These are phyloP conservation scores for Laterallus jamaicensis DNA, from an alignment of 2,113 vertebrate genomes.

Conservation along the genomic window DNA sequence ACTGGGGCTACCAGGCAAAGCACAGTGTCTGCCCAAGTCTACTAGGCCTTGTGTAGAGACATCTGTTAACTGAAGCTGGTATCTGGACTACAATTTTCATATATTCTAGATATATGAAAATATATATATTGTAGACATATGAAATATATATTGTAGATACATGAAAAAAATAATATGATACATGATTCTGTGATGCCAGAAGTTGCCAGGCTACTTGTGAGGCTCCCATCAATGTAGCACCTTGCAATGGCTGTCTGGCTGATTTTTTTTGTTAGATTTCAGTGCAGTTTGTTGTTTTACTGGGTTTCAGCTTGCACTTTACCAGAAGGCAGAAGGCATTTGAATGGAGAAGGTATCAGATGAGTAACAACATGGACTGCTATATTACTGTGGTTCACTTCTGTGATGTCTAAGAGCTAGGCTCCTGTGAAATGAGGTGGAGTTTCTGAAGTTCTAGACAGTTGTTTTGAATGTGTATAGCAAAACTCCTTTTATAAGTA, in stretches of 20 bases:
- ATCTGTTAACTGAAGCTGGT: neutral
- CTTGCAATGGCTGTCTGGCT: rapidly evolving
- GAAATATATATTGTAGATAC: no score
- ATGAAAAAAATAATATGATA: no score
- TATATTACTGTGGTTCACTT: neutral
- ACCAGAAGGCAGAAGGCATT: neutral
- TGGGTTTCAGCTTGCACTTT: neutral
- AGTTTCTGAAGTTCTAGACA: neutral
- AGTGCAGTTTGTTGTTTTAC: neutral
- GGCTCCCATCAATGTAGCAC: neutral
- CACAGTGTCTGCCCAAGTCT: neutral
- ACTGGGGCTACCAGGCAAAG: neutral
- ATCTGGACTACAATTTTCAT: neutral
- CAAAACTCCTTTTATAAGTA: neutral
- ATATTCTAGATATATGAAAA: neutral
- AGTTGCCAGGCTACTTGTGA: neutral
- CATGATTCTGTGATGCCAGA: neutral
- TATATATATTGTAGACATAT: no score
- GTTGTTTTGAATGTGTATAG: neutral
- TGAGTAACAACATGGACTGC: neutral
- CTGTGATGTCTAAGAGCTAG: neutral
- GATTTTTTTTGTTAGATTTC: neutral
- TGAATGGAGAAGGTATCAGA: neutral
- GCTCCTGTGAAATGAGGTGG: neutral
- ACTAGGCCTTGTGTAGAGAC: neutral